Base-by-base conservation (phyloP, 2,797 vertebrate species). In the Typhlichthys eigenmanni region DNA sequence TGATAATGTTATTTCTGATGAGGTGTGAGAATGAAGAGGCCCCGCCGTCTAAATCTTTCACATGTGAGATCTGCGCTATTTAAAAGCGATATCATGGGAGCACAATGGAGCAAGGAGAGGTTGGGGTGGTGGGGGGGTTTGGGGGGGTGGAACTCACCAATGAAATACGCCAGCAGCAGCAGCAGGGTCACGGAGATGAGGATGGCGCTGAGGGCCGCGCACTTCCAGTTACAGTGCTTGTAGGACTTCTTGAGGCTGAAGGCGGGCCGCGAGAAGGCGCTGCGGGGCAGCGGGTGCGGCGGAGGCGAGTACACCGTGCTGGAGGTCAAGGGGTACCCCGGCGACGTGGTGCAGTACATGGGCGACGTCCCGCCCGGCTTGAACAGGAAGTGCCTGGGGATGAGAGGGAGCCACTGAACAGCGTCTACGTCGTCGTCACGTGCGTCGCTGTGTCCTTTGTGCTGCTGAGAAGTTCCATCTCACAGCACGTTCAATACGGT, bases 181-280 rank as follows among this genome's bases (percentile, higher is more conserved):
- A 99, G 92, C 84, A 99, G 92, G 0, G 95, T 94, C 74, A 97
- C 90, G 0, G 98, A 98, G 92, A 98, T 92, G 91, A 98, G 90
- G 75, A 99, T 97, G 90, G 97, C 96, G 68, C 96, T 96, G 86
- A 99, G 92, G 50, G 98, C 98, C 0, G 97, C 95, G 2, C 98
- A 99, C 88, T 98, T 98, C 98, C 98, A 99, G 91, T 95, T 98
- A 93, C 97, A 99, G 93, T 98, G 95, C 88, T 96, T 97, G 70
- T 96, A 98, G 80, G 97, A 94, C 78, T 98, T 98, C 93, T 99
- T 98, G 91, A 99, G 93, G 89, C 93, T 97, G 92, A 99, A 99
- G 88, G 96, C 94, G 4, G 97, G 96, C 55, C 97, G 92, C 64
- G 97, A 93, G 89, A 98, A 98, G 68, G 97, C 96, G 92, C 93